A percentile compares a stretch with the other conserved stretches of the same genome.
Evolutionary conservation across 2,797 vertebrate species (phyloP).

Genomic region (Aulostomus chinensis): DNA sequence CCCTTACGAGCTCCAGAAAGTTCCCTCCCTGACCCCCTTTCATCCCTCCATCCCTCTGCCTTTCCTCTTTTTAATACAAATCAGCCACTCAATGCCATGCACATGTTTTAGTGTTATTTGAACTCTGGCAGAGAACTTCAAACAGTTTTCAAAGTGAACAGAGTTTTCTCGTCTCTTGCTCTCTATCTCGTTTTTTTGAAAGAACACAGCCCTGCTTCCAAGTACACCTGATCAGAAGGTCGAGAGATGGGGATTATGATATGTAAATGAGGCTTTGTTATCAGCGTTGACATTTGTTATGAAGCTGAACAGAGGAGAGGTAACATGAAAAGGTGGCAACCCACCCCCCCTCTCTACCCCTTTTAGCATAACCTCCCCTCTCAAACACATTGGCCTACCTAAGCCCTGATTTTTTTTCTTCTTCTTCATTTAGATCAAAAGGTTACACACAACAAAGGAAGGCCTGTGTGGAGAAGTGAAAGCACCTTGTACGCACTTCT

Average conservation of each 20-base stretch:
- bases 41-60: constrained; percentile 63
- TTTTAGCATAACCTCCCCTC: constrained; percentile 60
- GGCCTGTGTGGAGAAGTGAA: constrained; percentile 58
- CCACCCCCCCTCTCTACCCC: constrained; percentile 15
- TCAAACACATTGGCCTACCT: constrained; percentile 54
- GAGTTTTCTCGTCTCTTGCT: constrained; percentile 39
- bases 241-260: constrained; percentile 76
- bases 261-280: constrained; percentile 80
- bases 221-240: constrained; percentile 76
- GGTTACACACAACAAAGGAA: constrained; percentile 73
- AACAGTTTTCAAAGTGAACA: constrained; percentile 72
- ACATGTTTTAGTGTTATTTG: constrained; percentile 78
- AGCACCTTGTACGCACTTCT: constrained; percentile 35
- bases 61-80: constrained; percentile 75
- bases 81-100: constrained; percentile 73
- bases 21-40: constrained; percentile 70
- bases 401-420: constrained; percentile 34
- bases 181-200: constrained; percentile 49
- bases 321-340: constrained; percentile 70
- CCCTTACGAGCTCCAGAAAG: constrained; percentile 51
- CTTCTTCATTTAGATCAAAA: constrained; percentile 71
- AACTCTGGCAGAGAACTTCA: constrained; percentile 77
- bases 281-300: constrained; percentile 72
- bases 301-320: constrained; percentile 59
- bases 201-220: constrained; percentile 67